Conservation (phyloP, 2,888 invertebrate species). For the Philonicus albiceps region DNA sequence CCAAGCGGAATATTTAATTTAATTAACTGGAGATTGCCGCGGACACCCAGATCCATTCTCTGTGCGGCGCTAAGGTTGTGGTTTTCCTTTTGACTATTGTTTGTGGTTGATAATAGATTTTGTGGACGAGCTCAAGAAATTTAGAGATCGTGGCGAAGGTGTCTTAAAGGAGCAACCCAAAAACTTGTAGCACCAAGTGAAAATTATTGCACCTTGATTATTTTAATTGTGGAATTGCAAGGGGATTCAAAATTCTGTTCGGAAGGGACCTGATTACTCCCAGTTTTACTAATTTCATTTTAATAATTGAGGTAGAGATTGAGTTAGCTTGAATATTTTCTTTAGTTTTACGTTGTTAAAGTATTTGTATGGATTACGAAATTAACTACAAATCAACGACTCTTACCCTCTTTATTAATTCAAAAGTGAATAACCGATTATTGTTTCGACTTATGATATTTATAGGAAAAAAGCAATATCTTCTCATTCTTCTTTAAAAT, state of each 20-base stretch:
- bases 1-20: slow-evolving; percentile 47
- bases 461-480: too few relatives aligned
- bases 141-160: not conserved
- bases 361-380: not conserved
- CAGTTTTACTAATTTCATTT: not conserved
- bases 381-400: not conserved
- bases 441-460: not conserved
- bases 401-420: not conserved
- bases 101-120: not conserved
- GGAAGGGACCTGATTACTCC: not conserved
- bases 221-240: slow-evolving; percentile 11
- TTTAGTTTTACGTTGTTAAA: not conserved
- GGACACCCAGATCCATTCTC: not conserved
- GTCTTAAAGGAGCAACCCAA: not conserved
- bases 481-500: too few relatives aligned
- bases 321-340: not conserved
- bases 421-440: not conserved
- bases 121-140: not conserved
- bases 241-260: not conserved
- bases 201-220: slow-evolving; percentile 32
- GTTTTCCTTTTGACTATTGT: slow-evolving; percentile 1
- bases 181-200: slow-evolving; percentile 24
- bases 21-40: slow-evolving; percentile 42
- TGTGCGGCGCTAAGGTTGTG: not conserved
- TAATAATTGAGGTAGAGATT: not conserved